These are phyloP conservation scores for Aleadryas rufinucha DNA, from an alignment of 2,113 vertebrate species.

Conservation along the genomic window DNA sequence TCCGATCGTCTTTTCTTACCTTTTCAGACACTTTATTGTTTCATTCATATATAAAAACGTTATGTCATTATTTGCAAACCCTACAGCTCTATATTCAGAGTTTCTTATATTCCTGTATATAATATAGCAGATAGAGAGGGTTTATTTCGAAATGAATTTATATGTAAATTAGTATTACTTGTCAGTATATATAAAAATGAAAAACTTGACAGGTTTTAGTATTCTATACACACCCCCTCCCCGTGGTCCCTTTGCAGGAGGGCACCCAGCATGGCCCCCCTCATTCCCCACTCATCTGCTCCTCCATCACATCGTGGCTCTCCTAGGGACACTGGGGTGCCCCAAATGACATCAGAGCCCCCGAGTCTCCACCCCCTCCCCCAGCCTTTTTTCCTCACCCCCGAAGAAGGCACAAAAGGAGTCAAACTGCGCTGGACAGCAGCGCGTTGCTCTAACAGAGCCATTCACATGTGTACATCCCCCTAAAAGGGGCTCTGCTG, in stretches of 20 bases:
- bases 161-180: background rate
- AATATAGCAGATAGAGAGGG: background rate
- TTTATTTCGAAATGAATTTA: background rate
- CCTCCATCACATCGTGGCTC: background rate
- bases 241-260: too few relatives aligned
- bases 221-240: background rate
- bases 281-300: background rate
- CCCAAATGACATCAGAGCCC: background rate
- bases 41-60: background rate
- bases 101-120: background rate
- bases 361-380: too few relatives aligned
- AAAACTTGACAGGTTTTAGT: background rate
- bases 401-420: too few relatives aligned
- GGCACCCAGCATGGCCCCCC: background rate
- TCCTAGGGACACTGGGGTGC: background rate
- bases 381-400: too few relatives aligned
- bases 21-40: background rate
- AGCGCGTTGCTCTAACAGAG: too few relatives aligned
- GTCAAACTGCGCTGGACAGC: too few relatives aligned
- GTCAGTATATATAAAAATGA: background rate
- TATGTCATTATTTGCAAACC: background rate
- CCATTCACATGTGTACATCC: too few relatives aligned
- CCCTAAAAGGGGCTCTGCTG: too few relatives aligned
- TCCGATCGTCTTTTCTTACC: rapidly evolving
- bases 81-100: too few relatives aligned